phyloP scores from a whole-genome alignment of 2,113 vertebrate species.

The Sakesphorus luctuosus region DNA sequence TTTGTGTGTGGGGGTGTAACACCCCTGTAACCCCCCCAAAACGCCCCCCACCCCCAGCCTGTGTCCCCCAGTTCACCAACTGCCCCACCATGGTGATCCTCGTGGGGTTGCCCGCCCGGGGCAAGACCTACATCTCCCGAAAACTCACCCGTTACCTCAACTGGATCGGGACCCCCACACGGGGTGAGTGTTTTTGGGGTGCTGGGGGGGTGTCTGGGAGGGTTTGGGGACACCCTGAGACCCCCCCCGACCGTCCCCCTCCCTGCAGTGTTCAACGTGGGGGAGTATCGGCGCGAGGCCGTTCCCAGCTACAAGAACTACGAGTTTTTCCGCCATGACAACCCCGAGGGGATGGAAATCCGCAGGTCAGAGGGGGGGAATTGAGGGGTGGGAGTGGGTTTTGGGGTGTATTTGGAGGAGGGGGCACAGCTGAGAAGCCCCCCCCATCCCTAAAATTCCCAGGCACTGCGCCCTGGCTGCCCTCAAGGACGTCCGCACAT shows the following conservation, averaged over 20 bases:
- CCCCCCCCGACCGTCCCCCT: neutral
- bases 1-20: no score
- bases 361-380: slow-evolving; percentile 73
- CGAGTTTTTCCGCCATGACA: slow-evolving; percentile 89
- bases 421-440: neutral
- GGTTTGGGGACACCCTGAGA: no score
- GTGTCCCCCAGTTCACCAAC: slow-evolving; percentile 91
- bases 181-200: slow-evolving; percentile 73
- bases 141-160: slow-evolving; percentile 92
- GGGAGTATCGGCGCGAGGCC: slow-evolving; percentile 88
- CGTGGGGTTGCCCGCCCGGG: slow-evolving; percentile 89
- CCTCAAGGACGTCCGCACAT: slow-evolving; percentile 82
- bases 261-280: slow-evolving; percentile 87
- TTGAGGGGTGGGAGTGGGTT: neutral
- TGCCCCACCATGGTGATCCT: slow-evolving; percentile 91
- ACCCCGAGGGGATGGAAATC: slow-evolving; percentile 86
- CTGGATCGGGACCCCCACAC: slow-evolving; percentile 90
- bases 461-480: slow-evolving; percentile 87
- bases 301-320: slow-evolving; percentile 85
- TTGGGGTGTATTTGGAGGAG: neutral
- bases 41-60: slow-evolving; percentile 64
- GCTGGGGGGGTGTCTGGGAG: neutral
- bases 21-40: neutral
- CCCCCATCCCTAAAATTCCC: neutral
- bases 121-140: slow-evolving; percentile 91